Base-by-base conservation (phyloP, 2,113 vertebrate genomes). In the Lophius piscatorius region DNA sequence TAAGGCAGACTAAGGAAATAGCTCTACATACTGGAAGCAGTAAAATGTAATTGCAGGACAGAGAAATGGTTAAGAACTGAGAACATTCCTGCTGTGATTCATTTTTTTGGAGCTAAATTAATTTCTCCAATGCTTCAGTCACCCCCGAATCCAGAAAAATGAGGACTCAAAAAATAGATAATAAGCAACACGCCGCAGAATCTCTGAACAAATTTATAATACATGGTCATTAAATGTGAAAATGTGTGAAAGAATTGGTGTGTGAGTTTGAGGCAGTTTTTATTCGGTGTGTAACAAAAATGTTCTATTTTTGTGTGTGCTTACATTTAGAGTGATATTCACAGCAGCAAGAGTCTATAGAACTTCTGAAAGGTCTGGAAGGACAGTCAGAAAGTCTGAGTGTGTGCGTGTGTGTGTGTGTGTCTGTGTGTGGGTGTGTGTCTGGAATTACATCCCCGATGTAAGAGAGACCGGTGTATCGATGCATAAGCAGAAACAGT, bases 391-490 rank as follows among this genome's bases (percentile, higher is more conserved):
- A 20, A 67, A 73, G 81, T 75, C 48, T 12, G 36, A 21, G 28
- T 51, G 62, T 36, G 33, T 71, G 56, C 47, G 39, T 69, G 74
- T 68, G 82, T 80, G 58, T 14, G 44, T 40, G 38, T 51, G 55
- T 54, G 33, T 69, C 51, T 63, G 77, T 76, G 42, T 42, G 45
- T 56, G 14, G 24, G 46, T 82, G 84, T 24, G 6, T 31, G 51
- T 74, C 49, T 69, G 74, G 63, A 72, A 60, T 60, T 65, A 68
- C 52, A 76, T 46, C 12, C 11, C 21, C 40, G 46, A 72, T 40
- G 80, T 63, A 38, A 71, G 24, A 34, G 52, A 41, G 40, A 61
- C 48, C 36, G 11, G 36, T 2, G 34, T 38, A 22, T 33, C 14
- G 13, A 45, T 46, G 22, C 40, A 20, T 11, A 23, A 47, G 20